Conservation (phyloP, 2,113 vertebrate genomes). For the Sisor rabdophorus region DNA sequence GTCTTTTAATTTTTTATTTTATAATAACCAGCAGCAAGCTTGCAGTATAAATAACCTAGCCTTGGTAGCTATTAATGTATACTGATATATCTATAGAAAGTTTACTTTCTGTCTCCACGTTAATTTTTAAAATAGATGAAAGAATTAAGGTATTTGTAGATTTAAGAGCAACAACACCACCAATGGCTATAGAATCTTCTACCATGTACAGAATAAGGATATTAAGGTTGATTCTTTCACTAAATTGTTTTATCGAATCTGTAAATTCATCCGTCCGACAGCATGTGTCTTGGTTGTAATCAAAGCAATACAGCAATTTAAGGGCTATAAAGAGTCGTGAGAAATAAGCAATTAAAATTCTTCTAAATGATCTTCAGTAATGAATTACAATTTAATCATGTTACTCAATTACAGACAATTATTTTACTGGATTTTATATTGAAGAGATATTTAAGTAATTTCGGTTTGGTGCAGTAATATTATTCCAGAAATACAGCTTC, state of each 20-base stretch:
- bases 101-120: not conserved
- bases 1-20: too few species aligned
- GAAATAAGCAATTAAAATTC: not conserved
- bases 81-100: not conserved
- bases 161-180: conserved; percentile 2
- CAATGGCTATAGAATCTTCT: not conserved
- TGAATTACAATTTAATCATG: not conserved
- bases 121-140: not conserved
- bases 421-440: not conserved
- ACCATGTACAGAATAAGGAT: not conserved
- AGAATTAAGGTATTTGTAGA: not conserved
- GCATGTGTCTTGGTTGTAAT: not conserved
- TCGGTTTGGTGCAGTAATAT: not conserved
- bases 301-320: not conserved
- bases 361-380: not conserved
- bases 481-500: not conserved
- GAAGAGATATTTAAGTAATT: not conserved
- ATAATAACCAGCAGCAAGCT: too few species aligned
- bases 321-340: not conserved
- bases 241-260: too few species aligned
- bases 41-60: too few species aligned
- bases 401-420: too few species aligned
- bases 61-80: too few species aligned
- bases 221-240: not conserved
- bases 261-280: too few species aligned